A percentile compares a stretch with the other conserved stretches of the same genome.
phyloP scores from a whole-genome alignment of 2,113 vertebrate species.

The Paralichthys olivaceus region DNA sequence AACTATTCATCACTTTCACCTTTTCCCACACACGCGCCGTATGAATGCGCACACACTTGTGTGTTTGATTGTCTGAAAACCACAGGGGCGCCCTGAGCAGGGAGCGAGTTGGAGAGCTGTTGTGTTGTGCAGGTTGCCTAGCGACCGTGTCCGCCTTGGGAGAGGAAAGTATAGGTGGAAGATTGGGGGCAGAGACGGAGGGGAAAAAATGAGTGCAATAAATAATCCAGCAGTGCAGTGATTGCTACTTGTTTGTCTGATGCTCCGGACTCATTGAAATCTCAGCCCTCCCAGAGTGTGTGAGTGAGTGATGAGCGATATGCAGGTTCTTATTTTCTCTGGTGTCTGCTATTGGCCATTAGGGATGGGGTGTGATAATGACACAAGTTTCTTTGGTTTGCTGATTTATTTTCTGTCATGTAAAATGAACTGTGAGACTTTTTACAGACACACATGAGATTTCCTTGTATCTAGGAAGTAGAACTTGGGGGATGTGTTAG shows the following conservation, averaged over 20 bases:
- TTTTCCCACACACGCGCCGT: slow-evolving; percentile 38
- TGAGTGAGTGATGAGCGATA: not conserved
- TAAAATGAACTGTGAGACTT: no score
- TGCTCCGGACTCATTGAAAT: slow-evolving; percentile 15
- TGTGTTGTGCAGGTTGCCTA: slow-evolving; percentile 77
- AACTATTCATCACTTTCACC: slow-evolving; percentile 69
- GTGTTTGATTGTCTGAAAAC: slow-evolving; percentile 67
- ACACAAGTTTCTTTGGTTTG: not conserved
- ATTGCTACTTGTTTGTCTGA: slow-evolving; percentile 41
- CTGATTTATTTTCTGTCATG: no score
- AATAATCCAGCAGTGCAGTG: slow-evolving; percentile 45
- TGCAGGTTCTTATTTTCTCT: not conserved
- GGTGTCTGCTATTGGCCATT: not conserved
- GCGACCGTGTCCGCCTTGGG: slow-evolving; percentile 69
- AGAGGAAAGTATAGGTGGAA: slow-evolving; percentile 54
- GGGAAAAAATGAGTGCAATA: slow-evolving; percentile 38
- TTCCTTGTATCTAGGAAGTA: not conserved
- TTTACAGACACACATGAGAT: no score
- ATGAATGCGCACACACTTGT: slow-evolving; percentile 38
- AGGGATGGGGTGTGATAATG: slow-evolving; percentile 9
- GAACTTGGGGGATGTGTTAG: not conserved
- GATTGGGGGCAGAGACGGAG: slow-evolving; percentile 38
- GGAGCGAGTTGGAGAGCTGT: slow-evolving; percentile 66
- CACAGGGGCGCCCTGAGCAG: slow-evolving; percentile 58
- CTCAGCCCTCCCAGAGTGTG: not conserved